Conservation (phyloP, 2,888 invertebrate species). For the Panzeria rudis region DNA sequence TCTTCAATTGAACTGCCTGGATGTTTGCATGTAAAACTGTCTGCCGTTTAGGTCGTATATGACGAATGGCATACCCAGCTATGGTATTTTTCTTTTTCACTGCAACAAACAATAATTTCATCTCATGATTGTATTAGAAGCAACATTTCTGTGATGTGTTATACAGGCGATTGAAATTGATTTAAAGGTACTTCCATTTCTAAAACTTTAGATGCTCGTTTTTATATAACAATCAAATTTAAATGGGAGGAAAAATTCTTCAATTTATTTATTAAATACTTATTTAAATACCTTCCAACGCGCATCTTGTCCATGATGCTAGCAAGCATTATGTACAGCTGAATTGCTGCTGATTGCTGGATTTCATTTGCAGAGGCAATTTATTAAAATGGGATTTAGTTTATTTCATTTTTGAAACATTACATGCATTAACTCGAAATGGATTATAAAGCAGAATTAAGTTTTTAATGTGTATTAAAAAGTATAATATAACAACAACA, state of each 20-base stretch:
- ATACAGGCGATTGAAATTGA: slow-evolving; percentile 61
- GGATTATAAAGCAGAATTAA: slow-evolving; percentile 69
- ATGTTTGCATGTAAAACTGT: slow-evolving; percentile 6
- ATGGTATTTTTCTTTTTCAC: neutral
- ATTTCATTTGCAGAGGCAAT: slow-evolving; percentile 54
- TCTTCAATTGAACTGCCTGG: slow-evolving; percentile 51
- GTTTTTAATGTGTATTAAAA: slow-evolving; percentile 66
- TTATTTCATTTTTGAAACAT: slow-evolving; percentile 44
- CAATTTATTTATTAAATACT: slow-evolving; percentile 49
- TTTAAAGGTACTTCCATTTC: slow-evolving; percentile 44
- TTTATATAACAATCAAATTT: slow-evolving; percentile 31
- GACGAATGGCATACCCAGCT: slow-evolving; percentile 15
- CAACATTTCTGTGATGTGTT: slow-evolving; percentile 34
- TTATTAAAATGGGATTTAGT: slow-evolving; percentile 60
- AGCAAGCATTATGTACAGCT: neutral
- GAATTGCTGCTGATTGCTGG: slow-evolving; percentile 32
- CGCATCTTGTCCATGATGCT: neutral
- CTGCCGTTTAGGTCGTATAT: neutral
- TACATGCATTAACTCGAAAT: slow-evolving; percentile 62
- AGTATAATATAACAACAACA: slow-evolving; percentile 25
- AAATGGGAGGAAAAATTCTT: slow-evolving; percentile 37
- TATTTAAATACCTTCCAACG: slow-evolving; percentile 19
- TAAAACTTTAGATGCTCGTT: slow-evolving; percentile 4
- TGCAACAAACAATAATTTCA: slow-evolving; percentile 32
- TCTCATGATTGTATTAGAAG: slow-evolving; percentile 26